Base-by-base conservation (phyloP, 2,888 invertebrate species). In the Parascotia fuliginaria region DNA sequence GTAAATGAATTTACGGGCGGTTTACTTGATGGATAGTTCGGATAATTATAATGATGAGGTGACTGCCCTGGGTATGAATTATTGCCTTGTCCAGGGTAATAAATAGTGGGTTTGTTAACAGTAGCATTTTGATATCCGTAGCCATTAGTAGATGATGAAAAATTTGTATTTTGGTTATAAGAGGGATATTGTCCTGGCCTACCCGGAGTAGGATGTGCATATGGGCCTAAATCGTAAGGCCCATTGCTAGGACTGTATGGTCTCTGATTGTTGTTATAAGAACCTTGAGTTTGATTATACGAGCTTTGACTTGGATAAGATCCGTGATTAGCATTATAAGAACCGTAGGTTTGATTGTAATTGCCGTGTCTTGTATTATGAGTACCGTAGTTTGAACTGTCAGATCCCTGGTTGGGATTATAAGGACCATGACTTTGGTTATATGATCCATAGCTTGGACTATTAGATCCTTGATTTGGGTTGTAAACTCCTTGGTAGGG, bases 91-190 rank as follows among this genome's bases (percentile, higher is more conserved):
- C 22, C 41, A 33, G 39, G 7, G 50, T 61, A 63, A 16, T 63
- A 57, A 11, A 59, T 56, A 22, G 45, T 50, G 27, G 65, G 57
- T 41, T 53, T 60, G 13, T 65, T 33, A 29, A 50, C 42, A 12
- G 60, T 29, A 13, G 61, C 19, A 40, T 58, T 66, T 22, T 42
- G 32, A 27, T 57, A 51, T 24, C 37, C 53, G 15, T 31, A 49
- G 7, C 33, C 37, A 6, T 36, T 38, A n/a, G 55, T 11, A 9
- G 54, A 38, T 2, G 51, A 13, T 33, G 52, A 48, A 45, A 46
- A 48, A 4, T 50, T 60, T 24, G 52, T 42, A 37, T 47, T 52
- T 9, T 51, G 57, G 16, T 61, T 61, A 22, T 55, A 42, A 5
- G 37, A 14, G 31, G 59, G 50, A 50, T 60, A 43, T 7, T 24